phyloP scores from a whole-genome alignment of 2,797 vertebrate genomes.

The Limosa lapponica region DNA sequence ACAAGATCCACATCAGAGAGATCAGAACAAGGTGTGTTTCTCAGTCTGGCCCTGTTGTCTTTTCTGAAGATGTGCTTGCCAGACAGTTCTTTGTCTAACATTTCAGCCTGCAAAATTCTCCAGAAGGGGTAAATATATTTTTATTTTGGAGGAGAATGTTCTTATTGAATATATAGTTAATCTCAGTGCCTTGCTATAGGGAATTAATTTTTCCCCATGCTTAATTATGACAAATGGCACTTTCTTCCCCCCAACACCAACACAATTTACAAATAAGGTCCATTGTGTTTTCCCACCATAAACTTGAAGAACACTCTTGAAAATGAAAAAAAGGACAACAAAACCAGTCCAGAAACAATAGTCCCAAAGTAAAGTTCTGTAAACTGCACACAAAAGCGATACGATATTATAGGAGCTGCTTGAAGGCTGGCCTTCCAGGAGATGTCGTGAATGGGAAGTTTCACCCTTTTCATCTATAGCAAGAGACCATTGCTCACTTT shows the following conservation, averaged over 20 bases:
- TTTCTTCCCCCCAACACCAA: neutral
- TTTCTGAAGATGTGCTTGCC: neutral
- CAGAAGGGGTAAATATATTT: neutral
- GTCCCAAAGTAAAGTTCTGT: neutral
- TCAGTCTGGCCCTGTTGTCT: neutral
- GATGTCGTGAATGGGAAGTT: neutral
- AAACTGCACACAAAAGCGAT: neutral
- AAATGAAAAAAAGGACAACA: neutral
- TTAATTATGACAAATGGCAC: neutral
- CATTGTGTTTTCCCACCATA: neutral
- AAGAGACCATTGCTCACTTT: neutral
- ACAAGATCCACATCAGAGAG: neutral
- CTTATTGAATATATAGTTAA: neutral
- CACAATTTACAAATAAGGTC: neutral
- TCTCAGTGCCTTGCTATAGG: neutral
- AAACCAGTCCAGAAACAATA: neutral
- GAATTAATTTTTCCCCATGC: neutral
- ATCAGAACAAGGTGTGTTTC: neutral
- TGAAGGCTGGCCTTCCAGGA: neutral
- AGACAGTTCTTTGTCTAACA: neutral
- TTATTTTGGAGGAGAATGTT: neutral
- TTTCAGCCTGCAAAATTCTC: neutral
- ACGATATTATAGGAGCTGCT: neutral
- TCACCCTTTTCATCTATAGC: neutral
- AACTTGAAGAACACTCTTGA: neutral